These are phyloP conservation scores for Podarcis siculus DNA, from an alignment of 2,797 vertebrate species.

Conservation along the genomic window DNA sequence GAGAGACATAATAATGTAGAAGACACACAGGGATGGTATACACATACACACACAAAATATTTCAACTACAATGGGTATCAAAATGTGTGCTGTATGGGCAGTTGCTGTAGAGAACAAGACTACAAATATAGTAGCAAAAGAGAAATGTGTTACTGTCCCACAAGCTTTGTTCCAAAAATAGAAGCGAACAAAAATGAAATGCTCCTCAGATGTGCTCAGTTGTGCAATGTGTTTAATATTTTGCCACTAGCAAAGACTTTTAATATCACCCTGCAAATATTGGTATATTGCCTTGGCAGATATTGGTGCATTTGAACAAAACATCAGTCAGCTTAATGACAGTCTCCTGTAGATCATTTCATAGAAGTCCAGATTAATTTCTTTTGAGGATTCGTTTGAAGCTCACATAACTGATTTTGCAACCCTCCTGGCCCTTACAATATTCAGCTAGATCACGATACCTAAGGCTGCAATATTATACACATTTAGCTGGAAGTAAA, in stretches of 20 bases:
- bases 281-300: conserved; percentile 54
- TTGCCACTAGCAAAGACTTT: conserved; percentile 40
- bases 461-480: neutral
- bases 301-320: conserved; percentile 57
- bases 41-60: neutral
- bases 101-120: conserved; percentile 19
- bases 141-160: conserved; percentile 21
- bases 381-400: conserved; percentile 59
- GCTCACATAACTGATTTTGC: conserved; percentile 50
- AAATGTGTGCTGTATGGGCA: neutral
- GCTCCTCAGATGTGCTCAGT: conserved; percentile 24
- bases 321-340: conserved; percentile 39
- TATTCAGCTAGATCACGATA: conserved; percentile 26
- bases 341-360: conserved; percentile 51
- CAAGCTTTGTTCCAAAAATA: conserved; percentile 34
- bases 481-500: neutral
- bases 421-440: conserved; percentile 35
- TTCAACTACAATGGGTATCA: neutral
- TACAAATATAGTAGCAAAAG: conserved; percentile 37
- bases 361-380: conserved; percentile 52
- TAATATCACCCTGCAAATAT: conserved; percentile 51
- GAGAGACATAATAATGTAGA: neutral
- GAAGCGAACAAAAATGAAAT: conserved; percentile 33
- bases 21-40: neutral
- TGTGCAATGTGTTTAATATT: conserved; percentile 50